Evolutionary conservation across 2,888 invertebrate genomes (phyloP).

Genomic region (Perdita meconis): DNA sequence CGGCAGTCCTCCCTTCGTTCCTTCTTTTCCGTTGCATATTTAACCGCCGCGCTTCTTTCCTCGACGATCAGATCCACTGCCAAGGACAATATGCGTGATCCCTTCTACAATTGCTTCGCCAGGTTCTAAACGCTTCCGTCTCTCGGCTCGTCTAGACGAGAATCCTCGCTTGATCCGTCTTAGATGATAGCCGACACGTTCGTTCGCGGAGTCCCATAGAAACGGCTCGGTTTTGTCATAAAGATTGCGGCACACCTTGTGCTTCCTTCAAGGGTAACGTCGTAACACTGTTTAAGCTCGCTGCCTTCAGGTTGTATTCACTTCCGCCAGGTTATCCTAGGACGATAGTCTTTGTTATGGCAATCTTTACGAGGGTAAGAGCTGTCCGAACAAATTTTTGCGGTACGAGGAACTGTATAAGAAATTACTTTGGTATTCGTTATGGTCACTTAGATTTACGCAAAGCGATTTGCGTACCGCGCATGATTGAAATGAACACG

Average conservation of each 20-base stretch:
- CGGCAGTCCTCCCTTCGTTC: neutral
- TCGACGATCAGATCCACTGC: neutral
- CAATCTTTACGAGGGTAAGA: too few relatives aligned
- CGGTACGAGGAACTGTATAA: too few relatives aligned
- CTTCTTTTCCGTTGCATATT: neutral
- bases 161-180: slow-evolving; percentile 48
- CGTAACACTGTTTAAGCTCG: neutral
- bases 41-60: neutral
- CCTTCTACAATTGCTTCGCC: neutral
- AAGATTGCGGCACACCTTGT: slow-evolving; percentile 22
- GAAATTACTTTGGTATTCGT: too few relatives aligned
- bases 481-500: neutral
- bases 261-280: slow-evolving; percentile 15
- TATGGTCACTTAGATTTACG: too few relatives aligned
- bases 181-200: slow-evolving; percentile 48
- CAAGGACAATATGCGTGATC: too few relatives aligned
- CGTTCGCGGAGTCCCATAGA: slow-evolving; percentile 16
- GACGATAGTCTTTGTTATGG: neutral
- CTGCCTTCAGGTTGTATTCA: neutral
- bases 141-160: slow-evolving; percentile 48
- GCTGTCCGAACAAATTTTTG: too few relatives aligned
- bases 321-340: neutral
- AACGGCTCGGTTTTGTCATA: neutral
- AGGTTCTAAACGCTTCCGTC: slow-evolving; percentile 26
- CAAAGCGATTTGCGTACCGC: too few relatives aligned